phyloP scores from a whole-genome alignment of 2,888 invertebrate genomes.

The Anarsia innoxiella region DNA sequence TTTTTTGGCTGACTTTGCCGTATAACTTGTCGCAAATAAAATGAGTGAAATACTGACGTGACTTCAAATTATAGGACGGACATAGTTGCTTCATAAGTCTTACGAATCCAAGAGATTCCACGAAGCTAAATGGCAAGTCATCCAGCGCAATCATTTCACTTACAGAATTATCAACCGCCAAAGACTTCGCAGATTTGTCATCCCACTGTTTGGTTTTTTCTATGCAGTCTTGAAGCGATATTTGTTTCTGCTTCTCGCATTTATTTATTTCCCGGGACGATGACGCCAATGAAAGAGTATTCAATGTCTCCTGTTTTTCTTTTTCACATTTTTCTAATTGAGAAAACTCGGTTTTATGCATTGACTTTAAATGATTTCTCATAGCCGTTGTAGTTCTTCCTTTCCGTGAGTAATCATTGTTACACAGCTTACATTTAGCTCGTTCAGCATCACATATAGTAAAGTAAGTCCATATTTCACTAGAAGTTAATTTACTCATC shows the following conservation, averaged over 20 bases:
- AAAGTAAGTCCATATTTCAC: slow-evolving; percentile 15
- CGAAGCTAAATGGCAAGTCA: too few relatives aligned
- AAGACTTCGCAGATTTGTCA: slow-evolving; percentile 13
- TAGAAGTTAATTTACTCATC: too few relatives aligned
- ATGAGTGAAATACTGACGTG: too few relatives aligned
- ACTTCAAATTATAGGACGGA: too few relatives aligned
- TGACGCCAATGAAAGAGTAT: background rate
- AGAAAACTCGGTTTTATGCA: slow-evolving; percentile 4
- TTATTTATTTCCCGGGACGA: background rate
- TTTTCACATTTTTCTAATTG: background rate
- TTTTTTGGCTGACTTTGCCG: too few relatives aligned
- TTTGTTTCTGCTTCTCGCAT: slow-evolving; percentile 12
- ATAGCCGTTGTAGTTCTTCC: slow-evolving; percentile 17
- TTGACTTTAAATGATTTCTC: slow-evolving; percentile 15
- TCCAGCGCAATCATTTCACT: slow-evolving; percentile 2
- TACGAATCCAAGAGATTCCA: too few relatives aligned
- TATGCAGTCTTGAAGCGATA: slow-evolving; percentile 12
- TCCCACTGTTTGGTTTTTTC: slow-evolving; percentile 13
- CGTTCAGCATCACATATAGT: slow-evolving; percentile 14
- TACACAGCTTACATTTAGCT: slow-evolving; percentile 10
- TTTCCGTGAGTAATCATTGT: slow-evolving; percentile 17
- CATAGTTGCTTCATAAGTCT: too few relatives aligned
- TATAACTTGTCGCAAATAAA: too few relatives aligned
- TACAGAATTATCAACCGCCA: slow-evolving; percentile 9
- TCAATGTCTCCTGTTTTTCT: background rate